Evolutionary conservation across 2,113 vertebrate species (phyloP).

Genomic region (Charadrius vociferus): DNA sequence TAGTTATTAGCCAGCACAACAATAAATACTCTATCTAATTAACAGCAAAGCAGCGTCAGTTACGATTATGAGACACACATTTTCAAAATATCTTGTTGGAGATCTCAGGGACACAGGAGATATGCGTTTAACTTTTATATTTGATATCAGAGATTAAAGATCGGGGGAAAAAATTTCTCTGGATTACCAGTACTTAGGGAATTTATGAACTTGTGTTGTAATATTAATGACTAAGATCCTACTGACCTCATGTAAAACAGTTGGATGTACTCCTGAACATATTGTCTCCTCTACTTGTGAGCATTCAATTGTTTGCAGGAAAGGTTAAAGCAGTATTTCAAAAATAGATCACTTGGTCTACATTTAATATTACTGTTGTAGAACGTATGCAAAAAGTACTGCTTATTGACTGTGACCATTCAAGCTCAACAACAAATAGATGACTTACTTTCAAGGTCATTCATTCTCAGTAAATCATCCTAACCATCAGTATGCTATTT

Average conservation of each 20-base stretch:
- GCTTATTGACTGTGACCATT: background rate
- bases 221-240: background rate
- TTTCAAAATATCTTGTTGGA: background rate
- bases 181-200: background rate
- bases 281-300: background rate
- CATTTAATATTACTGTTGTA: background rate
- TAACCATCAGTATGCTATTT: background rate
- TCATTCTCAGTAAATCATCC: background rate
- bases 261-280: background rate
- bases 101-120: background rate
- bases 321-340: background rate
- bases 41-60: background rate
- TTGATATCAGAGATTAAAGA: background rate
- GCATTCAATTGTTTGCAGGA: background rate
- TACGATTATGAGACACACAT: background rate
- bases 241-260: background rate
- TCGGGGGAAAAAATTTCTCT: background rate
- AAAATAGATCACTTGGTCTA: background rate
- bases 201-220: background rate
- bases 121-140: background rate
- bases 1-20: background rate
- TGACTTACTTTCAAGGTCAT: background rate
- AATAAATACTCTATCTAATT: background rate
- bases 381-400: background rate
- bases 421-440: background rate